Evolutionary conservation across 2,113 vertebrate genomes (phyloP).

Genomic region (Psilopsiagon aurifrons): DNA sequence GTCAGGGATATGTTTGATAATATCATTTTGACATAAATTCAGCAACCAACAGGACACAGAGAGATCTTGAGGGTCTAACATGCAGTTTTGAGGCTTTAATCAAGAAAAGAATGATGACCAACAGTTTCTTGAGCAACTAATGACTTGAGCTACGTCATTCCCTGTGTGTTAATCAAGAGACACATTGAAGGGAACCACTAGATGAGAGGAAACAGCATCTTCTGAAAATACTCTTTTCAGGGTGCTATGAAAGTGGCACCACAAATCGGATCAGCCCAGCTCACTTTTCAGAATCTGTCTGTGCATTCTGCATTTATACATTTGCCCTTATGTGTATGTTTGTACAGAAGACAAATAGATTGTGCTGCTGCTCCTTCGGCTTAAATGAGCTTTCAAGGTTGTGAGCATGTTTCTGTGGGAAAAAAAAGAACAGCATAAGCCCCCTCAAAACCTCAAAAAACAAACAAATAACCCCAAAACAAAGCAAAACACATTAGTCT

Average conservation of each 20-base stretch:
- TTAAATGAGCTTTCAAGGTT: background rate
- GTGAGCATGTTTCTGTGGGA: background rate
- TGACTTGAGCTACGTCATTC: background rate
- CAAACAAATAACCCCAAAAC: background rate
- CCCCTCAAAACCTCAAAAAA: too few relatives aligned
- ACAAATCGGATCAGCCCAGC: background rate
- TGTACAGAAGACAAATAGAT: background rate
- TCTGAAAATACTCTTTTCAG: background rate
- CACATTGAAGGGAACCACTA: background rate
- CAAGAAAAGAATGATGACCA: slow-evolving; percentile 6
- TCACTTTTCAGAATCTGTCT: background rate
- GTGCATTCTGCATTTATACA: background rate
- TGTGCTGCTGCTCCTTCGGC: background rate
- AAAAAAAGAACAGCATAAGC: background rate
- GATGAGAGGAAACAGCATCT: background rate
- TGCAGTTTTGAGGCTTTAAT: slow-evolving; percentile 7
- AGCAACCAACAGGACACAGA: background rate
- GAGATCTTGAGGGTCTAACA: slow-evolving; percentile 11
- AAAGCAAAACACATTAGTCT: background rate
- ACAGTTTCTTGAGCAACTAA: background rate
- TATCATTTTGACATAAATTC: slow-evolving; percentile 36
- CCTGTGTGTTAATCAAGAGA: background rate
- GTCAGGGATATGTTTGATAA: slow-evolving; percentile 55
- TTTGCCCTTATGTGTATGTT: background rate
- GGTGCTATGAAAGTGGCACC: background rate